These are phyloP conservation scores for Diacarnus erythraeanus DNA, from an alignment of 37 sponge, comb jelly and placozoan genomes.

Conservation along the genomic window DNA sequence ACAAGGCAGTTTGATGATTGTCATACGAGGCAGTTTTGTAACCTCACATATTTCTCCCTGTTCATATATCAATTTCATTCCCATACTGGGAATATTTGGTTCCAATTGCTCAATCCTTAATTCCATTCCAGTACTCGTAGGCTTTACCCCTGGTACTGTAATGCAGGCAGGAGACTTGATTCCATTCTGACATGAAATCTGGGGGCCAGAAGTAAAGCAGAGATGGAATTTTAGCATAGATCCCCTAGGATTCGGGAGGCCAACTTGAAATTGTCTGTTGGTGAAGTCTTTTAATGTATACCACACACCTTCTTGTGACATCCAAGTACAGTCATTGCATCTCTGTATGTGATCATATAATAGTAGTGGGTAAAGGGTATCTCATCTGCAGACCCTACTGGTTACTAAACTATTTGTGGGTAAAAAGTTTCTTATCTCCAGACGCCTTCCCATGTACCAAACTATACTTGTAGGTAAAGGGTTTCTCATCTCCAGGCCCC, in stretches of 20 bases:
- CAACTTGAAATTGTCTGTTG: slow-evolving; percentile 6
- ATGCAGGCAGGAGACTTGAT: slow-evolving; percentile 34
- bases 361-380: neutral
- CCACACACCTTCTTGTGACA: slow-evolving; percentile 16
- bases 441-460: neutral
- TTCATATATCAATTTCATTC: slow-evolving; percentile 46
- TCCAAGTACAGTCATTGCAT: slow-evolving; percentile 20
- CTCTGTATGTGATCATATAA: no score
- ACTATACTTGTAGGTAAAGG: neutral
- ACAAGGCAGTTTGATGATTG: slow-evolving; percentile 53
- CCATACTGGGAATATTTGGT: slow-evolving; percentile 27
- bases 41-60: slow-evolving; percentile 65
- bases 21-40: slow-evolving; percentile 44
- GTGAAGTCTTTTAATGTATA: slow-evolving; percentile 32
- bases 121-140: slow-evolving; percentile 25
- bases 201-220: neutral
- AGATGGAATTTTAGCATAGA: slow-evolving; percentile 28
- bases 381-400: no score
- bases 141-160: slow-evolving; percentile 48
- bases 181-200: slow-evolving; percentile 1
- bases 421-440: no score
- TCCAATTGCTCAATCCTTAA: slow-evolving; percentile 34
- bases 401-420: no score
- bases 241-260: slow-evolving; percentile 22
- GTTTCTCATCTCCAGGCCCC: neutral